Conservation (phyloP, 2,888 invertebrate species). For the Sarcophaga carnaria region DNA sequence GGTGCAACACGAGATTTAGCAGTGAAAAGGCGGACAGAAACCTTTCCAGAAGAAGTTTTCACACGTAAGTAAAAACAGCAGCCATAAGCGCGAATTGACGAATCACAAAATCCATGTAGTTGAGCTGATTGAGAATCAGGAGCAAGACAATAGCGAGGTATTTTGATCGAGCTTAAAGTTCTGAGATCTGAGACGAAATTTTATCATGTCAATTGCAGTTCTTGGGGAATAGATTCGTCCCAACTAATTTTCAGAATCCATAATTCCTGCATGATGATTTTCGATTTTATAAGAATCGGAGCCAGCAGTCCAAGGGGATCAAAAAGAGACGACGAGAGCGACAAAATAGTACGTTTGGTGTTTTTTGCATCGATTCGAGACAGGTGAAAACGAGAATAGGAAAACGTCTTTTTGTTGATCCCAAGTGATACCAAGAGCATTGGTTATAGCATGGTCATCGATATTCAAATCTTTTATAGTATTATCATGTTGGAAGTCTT, state of each 20-base stretch:
- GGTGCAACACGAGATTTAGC: conserved; percentile 5
- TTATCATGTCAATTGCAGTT: background rate
- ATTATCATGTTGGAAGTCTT: conserved; percentile 10
- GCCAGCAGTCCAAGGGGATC: conserved; percentile 54
- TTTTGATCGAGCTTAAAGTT: conserved; percentile 4
- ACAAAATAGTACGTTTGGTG: background rate
- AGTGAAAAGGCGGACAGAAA: conserved; percentile 16
- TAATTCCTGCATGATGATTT: conserved; percentile 45
- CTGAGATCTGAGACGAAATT: conserved; percentile 25
- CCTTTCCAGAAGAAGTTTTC: background rate
- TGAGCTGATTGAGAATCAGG: background rate
- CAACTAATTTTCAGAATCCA: conserved; percentile 43
- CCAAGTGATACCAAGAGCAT: conserved; percentile 37
- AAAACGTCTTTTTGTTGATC: conserved; percentile 49
- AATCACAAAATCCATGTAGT: conserved; percentile 58
- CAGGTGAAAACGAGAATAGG: conserved; percentile 30
- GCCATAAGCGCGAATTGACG: conserved; percentile 49
- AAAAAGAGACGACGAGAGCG: conserved; percentile 48
- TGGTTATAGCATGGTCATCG: conserved; percentile 3
- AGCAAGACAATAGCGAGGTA: conserved; percentile 42
- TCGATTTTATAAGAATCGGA: conserved; percentile 38
- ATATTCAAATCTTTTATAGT: conserved; percentile 22
- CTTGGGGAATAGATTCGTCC: conserved; percentile 53
- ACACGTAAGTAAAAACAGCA: conserved; percentile 46
- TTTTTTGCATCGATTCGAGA: background rate